Conservation (phyloP, 2,797 vertebrate genomes). For the Chaenodraco wilsoni region DNA sequence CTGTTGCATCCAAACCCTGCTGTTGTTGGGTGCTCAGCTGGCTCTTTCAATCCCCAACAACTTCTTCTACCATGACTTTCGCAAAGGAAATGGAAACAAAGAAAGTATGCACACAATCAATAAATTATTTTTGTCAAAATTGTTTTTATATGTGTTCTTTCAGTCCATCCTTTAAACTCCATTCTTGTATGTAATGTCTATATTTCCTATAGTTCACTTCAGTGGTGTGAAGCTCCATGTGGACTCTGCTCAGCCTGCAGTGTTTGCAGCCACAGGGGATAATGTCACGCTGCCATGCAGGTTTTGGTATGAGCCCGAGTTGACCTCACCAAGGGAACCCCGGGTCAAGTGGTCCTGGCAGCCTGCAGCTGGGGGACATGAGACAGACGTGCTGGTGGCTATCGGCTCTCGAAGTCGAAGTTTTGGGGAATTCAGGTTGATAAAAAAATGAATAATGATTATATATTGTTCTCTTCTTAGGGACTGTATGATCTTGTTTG, state of each 20-base stretch:
- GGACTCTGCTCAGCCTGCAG: conserved; percentile 74
- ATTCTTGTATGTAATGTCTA: background rate
- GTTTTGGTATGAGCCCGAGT: conserved; percentile 82
- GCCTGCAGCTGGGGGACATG: conserved; percentile 77
- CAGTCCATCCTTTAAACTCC: background rate
- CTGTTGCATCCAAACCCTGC: conserved; percentile 43
- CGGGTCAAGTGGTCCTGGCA: conserved; percentile 91
- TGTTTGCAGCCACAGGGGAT: conserved; percentile 81
- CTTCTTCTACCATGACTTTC: conserved; percentile 86
- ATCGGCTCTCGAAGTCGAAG: conserved; percentile 76
- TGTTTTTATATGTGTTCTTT: background rate
- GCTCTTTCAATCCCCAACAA: conserved; percentile 75
- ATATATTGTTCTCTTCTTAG: too few species aligned
- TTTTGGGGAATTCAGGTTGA: conserved; percentile 82
- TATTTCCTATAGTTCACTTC: conserved; percentile 71
- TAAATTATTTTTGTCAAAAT: background rate
- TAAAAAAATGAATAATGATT: background rate
- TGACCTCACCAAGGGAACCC: conserved; percentile 69
- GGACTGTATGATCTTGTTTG: background rate
- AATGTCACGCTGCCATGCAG: conserved; percentile 86
- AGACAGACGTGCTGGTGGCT: conserved; percentile 86
- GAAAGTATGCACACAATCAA: conserved; percentile 70
- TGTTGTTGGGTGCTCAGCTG: conserved; percentile 61
- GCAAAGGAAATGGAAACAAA: conserved; percentile 74
- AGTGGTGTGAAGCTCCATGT: conserved; percentile 84